These are phyloP conservation scores for Nephila pilipes DNA, from an alignment of 1,140 invertebrate species.

Conservation along the genomic window DNA sequence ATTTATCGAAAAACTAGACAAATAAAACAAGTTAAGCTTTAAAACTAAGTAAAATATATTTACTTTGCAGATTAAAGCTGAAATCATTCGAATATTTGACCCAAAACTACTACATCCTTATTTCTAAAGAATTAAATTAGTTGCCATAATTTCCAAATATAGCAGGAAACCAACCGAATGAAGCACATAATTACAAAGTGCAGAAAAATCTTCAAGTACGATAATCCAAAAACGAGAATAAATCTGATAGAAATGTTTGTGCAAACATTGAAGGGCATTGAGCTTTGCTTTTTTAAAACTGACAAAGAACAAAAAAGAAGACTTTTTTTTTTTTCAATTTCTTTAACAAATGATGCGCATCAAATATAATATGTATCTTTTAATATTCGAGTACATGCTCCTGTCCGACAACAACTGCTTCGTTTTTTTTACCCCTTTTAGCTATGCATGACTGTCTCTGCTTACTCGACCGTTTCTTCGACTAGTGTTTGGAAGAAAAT, in stretches of 20 bases:
- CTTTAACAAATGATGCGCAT: background rate
- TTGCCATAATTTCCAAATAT: background rate
- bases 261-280: background rate
- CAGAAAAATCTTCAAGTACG: background rate
- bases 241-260: background rate
- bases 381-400: background rate
- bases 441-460: background rate
- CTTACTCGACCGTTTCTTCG: background rate
- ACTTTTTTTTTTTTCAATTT: background rate
- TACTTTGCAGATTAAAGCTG: background rate
- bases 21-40: background rate
- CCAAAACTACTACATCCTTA: background rate
- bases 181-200: background rate
- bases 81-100: background rate
- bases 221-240: background rate
- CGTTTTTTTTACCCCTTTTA: background rate
- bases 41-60: background rate
- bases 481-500: background rate
- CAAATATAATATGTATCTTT: constrained; percentile 20
- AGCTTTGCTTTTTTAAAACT: background rate
- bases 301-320: background rate
- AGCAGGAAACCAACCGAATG: background rate
- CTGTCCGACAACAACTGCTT: background rate
- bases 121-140: background rate
- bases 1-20: background rate